phyloP scores from a whole-genome alignment of 2,797 vertebrate genomes.

The Neosalanx taihuensis region DNA sequence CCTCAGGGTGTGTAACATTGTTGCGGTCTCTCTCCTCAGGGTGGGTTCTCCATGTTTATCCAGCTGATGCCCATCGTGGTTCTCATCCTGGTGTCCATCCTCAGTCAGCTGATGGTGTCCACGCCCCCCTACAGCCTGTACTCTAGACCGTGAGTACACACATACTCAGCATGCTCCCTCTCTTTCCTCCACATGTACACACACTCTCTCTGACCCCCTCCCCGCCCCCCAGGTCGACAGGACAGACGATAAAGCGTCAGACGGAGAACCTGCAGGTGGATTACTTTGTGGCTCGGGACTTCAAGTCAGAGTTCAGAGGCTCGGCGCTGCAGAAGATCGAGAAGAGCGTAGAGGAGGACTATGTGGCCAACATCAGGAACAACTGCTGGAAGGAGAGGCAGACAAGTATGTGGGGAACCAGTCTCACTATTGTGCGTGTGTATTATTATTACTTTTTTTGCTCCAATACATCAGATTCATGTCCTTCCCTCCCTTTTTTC shows the following conservation, averaged over 20 bases:
- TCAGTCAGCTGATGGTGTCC: constrained; percentile 98
- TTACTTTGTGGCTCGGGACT: constrained; percentile 94
- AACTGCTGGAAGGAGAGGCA: constrained; percentile 99
- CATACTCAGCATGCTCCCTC: neutral
- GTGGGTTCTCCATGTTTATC: constrained; percentile 98
- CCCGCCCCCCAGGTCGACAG: constrained; percentile 79
- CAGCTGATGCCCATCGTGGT: constrained; percentile 97
- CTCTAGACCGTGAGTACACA: constrained; percentile 83
- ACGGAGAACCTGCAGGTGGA: constrained; percentile 89
- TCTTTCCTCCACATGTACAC: neutral
- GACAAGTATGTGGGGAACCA: constrained; percentile 82
- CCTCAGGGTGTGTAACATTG: constrained; percentile 12
- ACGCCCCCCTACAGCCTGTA: constrained; percentile 95
- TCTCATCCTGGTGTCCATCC: constrained; percentile 91
- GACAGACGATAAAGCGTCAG: constrained; percentile 89
- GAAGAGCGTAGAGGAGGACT: constrained; percentile 96
- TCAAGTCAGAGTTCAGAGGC: constrained; percentile 92
- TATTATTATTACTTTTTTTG: no score
- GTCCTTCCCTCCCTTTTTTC: neutral
- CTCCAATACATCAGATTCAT: no score
- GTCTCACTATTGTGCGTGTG: no score
- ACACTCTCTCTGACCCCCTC: neutral
- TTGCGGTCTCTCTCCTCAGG: constrained; percentile 67
- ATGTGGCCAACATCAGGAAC: constrained; percentile 92
- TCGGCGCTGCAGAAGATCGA: constrained; percentile 89